These are phyloP conservation scores for Melieria crassipennis DNA, from an alignment of 2,888 invertebrate genomes.

Conservation along the genomic window DNA sequence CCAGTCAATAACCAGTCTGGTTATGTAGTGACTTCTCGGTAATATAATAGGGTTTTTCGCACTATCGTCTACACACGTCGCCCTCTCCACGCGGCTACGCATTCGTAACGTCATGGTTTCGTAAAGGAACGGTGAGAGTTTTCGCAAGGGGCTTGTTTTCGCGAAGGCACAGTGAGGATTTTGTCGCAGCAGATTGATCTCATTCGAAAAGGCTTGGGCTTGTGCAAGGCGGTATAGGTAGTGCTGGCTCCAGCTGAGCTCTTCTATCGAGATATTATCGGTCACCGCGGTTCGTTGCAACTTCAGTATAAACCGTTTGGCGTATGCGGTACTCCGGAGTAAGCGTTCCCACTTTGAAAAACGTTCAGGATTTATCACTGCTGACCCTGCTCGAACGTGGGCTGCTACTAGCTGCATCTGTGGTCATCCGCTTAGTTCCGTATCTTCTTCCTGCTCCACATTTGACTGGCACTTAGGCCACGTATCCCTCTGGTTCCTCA, in stretches of 20 bases:
- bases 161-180: not conserved
- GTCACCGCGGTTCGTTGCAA: not conserved
- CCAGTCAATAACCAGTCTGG: constrained; percentile 9
- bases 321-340: not conserved
- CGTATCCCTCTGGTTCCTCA: constrained; percentile 1
- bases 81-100: constrained; percentile 37
- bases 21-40: not conserved
- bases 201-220: constrained; percentile 3
- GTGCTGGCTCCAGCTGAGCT: constrained; percentile 12
- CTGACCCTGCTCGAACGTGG: not conserved
- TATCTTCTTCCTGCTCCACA: constrained; percentile 37
- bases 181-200: not conserved
- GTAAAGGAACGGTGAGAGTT: constrained; percentile 39
- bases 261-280: not conserved
- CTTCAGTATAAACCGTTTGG: constrained; percentile 2
- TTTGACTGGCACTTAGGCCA: constrained; percentile 33
- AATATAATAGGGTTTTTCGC: constrained; percentile 24
- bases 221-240: constrained; percentile 10
- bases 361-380: not conserved
- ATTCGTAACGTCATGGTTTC: constrained; percentile 31
- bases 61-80: constrained; percentile 17
- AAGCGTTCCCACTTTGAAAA: constrained; percentile 7
- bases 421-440: constrained; percentile 3
- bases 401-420: not conserved
- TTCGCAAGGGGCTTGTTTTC: constrained; percentile 8